Evolutionary conservation across 1,140 invertebrate genomes (phyloP), one percentile per base, ranked within the genome.

Genomic region (Drosophila navojoa): DNA sequence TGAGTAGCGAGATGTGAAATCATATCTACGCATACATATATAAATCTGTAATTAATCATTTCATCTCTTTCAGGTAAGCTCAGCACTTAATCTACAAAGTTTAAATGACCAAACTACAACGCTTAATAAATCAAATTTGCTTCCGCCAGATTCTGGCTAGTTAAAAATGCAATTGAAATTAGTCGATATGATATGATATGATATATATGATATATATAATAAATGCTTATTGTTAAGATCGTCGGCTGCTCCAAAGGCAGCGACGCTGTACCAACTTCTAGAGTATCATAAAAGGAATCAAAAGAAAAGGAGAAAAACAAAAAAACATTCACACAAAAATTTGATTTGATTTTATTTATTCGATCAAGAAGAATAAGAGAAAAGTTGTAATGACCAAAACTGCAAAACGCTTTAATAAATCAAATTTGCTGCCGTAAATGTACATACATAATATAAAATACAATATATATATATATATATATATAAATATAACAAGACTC

Each of bases 31-130:
- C 10, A 40, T 44, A 19, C 45, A 38, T n/a, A 38, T 3, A 50
- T 19, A 25, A 13, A 2, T 29, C 45, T 38, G 9, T 3, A 10
- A 50, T 64, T 32, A 9, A 13, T 0, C 11, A 60, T 27, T 42
- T 32, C 16, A 5, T 45, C 35, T 4, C 32, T 16, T 78, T 0
- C 63, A 91, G 90, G 90, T 91, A 79, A 91, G 90, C 85, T 91
- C 90, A 61, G 90, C 90, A 86, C 87, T 90, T 72, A 90, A 91
- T 82, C 87, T 91, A 71, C 81, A 91, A 84, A 82, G 89, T 76
- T 87, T 91, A 79, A 90, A 91, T 91, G 90, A 91, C 79, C 85
- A 91, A 85, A 87, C 86, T 66, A 79, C 74, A 73, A 74, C 74
- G 70, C 74, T 76, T 76, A 76, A 76, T 72, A 81, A 81, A 81